Base-by-base conservation (phyloP, 2,113 vertebrate species). In the Toxotes jaculatrix region DNA sequence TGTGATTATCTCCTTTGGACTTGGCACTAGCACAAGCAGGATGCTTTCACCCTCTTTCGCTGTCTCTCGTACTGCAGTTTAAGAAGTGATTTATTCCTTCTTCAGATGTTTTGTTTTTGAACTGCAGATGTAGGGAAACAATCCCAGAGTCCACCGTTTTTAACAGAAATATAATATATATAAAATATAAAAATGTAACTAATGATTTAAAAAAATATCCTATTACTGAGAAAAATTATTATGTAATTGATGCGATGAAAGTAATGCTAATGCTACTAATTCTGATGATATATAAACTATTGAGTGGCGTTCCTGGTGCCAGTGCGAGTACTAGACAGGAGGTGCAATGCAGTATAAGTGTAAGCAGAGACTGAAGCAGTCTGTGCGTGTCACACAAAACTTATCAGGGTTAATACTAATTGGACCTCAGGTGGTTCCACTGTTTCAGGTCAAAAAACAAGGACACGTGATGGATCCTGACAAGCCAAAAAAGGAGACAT, bases 1-100 rank as follows among this genome's bases (percentile, higher is more conserved):
- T 89, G 86, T 61, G 83, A 92, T 91, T 89, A 93, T 92, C 89
- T 86, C 88, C 69, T 45, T 66, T 21, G 7, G 81, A 79, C 42
- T 84, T 92, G 82, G 83, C 87, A 81, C 65, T 11, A 9, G 31
- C 59, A 77, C 45, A 51, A 66, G 62, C 68, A 62, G 51, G 34
- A 83, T 80, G 68, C 64, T 80, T 86, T 74, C 32, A 74, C 45
- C 27, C 61, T 57, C 6, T 63, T 49, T 63, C 40, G 56, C 43
- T 62, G 17, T 81, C 31, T 77, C 32, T 72, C 49, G 6, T 31
- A 13, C 43, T 68, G 47, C 43, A 43, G 49, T 68, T 42, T 63
- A 38, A 63, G 14, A 66, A 27, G 31, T 8, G 43, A 19, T 55
- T 81, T 86, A 7, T 65, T 57, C 3, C 31, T 43, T 67, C 11